Conservation (phyloP, 1,140 invertebrate genomes). For the Drosophila sucinea region DNA sequence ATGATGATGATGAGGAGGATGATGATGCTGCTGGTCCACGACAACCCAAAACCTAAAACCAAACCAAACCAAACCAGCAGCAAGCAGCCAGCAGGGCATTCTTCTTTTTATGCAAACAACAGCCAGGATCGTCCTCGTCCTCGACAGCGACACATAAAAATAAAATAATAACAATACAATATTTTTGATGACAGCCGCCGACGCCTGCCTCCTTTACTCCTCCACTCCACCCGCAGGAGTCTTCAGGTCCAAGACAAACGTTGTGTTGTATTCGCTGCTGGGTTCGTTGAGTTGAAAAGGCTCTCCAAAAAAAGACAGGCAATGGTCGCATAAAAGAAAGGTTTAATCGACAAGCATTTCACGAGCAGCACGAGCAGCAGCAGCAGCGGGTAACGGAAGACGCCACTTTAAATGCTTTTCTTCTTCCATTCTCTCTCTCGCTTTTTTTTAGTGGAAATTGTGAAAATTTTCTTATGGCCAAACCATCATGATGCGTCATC, state of each 20-base stretch:
- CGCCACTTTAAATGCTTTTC: constrained; percentile 47
- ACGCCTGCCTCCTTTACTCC: constrained; percentile 5
- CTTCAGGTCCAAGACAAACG: constrained; percentile 4
- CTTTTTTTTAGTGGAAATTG: constrained; percentile 66
- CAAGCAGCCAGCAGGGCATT: constrained; percentile 48
- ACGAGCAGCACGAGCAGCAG: constrained; percentile 20
- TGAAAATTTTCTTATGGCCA: constrained; percentile 55
- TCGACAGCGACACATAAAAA: constrained; percentile 66
- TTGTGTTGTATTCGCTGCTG: not conserved
- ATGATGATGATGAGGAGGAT: not conserved
- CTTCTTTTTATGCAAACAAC: constrained; percentile 71
- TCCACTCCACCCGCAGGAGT: not conserved
- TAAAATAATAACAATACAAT: constrained; percentile 82
- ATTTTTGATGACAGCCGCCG: constrained; percentile 76
- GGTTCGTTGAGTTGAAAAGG: constrained; percentile 43
- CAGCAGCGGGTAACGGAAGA: constrained; percentile 4
- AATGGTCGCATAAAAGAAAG: constrained; percentile 71
- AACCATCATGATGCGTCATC: constrained; percentile 62
- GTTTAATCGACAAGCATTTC: constrained; percentile 72
- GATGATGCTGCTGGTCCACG: constrained; percentile 7
- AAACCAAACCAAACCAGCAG: constrained; percentile 45
- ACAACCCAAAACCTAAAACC: not conserved
- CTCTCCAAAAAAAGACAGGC: constrained; percentile 50
- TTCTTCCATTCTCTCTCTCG: not conserved
- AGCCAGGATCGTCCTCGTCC: constrained; percentile 35